These are phyloP conservation scores for Nephrotoma flavescens DNA, from an alignment of 2,888 invertebrate genomes.

Conservation along the genomic window DNA sequence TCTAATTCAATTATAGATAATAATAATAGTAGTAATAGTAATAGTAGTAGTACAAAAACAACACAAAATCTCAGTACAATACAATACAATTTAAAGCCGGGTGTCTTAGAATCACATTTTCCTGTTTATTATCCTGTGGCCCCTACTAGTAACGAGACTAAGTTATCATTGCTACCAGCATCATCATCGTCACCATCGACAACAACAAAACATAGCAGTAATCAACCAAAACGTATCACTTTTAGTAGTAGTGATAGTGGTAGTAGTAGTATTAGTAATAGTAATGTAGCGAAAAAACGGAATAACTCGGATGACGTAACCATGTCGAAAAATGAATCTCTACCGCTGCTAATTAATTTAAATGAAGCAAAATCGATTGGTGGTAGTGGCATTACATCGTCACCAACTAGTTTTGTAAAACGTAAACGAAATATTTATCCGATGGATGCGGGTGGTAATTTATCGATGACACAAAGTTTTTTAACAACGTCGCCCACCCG, in stretches of 20 bases:
- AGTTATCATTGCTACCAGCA: slow-evolving; percentile 1
- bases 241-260: slow-evolving; percentile 6
- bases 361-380: slow-evolving; percentile 18
- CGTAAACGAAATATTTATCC: slow-evolving; percentile 49
- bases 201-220: neutral
- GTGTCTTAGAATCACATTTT: slow-evolving; percentile 32
- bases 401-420: slow-evolving; percentile 40
- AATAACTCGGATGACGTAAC: slow-evolving; percentile 28
- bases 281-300: slow-evolving; percentile 23
- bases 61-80: neutral
- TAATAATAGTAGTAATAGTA: slow-evolving; percentile 2
- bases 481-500: slow-evolving; percentile 18
- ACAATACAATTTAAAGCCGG: slow-evolving; percentile 17
- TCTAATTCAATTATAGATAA: neutral
- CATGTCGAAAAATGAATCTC: slow-evolving; percentile 35
- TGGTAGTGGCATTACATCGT: slow-evolving; percentile 10
- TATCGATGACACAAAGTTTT: slow-evolving; percentile 11
- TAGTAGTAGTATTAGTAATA: slow-evolving; percentile 16
- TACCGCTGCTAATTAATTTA: slow-evolving; percentile 38
- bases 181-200: neutral
- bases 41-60: slow-evolving; percentile 6
- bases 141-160: neutral
- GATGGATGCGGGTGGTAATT: slow-evolving; percentile 27
- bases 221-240: slow-evolving; percentile 9
- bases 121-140: slow-evolving; percentile 19